These are phyloP conservation scores for Acanthosepion esculentum DNA, from an alignment of 2,888 invertebrate species.

Conservation along the genomic window DNA sequence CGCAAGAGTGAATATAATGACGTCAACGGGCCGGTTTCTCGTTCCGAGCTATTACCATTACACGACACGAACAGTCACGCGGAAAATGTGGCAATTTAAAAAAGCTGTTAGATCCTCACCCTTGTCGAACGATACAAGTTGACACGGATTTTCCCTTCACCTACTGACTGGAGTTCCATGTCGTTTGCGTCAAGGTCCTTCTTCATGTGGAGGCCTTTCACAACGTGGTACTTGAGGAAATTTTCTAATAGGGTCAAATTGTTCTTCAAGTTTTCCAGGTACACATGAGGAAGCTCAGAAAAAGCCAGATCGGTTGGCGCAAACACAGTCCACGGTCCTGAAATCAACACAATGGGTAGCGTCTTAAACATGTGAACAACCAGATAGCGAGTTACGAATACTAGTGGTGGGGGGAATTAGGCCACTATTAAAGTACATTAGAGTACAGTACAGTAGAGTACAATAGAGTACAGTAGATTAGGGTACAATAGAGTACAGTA, in stretches of 20 bases:
- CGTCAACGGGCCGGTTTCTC: no score
- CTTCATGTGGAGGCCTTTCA: slow-evolving; percentile 52
- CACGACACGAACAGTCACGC: no score
- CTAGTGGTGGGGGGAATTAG: no score
- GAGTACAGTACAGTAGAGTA: no score
- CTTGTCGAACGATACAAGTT: slow-evolving; percentile 56
- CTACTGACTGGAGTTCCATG: slow-evolving; percentile 54
- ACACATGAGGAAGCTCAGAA: background rate
- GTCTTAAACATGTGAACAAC: background rate
- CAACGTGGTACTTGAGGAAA: slow-evolving; percentile 60
- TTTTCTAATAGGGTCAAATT: slow-evolving; percentile 54
- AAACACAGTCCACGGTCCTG: slow-evolving; percentile 59
- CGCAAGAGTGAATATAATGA: no score
- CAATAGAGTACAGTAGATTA: no score
- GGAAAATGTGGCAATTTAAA: no score
- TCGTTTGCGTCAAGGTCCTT: slow-evolving; percentile 58
- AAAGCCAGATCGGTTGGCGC: slow-evolving; percentile 61
- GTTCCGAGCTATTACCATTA: no score
- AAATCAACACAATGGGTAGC: slow-evolving; percentile 44
- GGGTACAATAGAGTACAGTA: no score
- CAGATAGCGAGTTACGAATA: no score
- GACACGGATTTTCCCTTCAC: slow-evolving; percentile 56
- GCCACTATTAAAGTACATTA: no score
- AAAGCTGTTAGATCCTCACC: slow-evolving; percentile 48
- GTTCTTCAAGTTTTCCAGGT: slow-evolving; percentile 49